phyloP scores from a whole-genome alignment of 2,113 vertebrate species.

The Sinocyclocheilus anophthalmus region DNA sequence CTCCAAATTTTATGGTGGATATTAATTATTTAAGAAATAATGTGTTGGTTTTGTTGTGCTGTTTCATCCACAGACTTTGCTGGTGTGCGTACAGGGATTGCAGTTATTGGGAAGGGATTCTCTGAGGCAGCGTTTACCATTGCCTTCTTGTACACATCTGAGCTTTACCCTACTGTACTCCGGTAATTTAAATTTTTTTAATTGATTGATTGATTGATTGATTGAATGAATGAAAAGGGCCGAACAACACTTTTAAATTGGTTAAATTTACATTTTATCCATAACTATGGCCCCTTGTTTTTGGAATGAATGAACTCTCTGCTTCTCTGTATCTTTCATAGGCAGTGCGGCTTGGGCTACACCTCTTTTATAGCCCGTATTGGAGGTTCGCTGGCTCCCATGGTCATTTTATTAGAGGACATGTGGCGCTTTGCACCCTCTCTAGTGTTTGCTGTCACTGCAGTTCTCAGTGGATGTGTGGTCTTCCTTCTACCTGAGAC shows the following conservation, averaged over 20 bases:
- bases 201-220: no score
- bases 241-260: no score
- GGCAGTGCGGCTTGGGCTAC: conserved; percentile 72
- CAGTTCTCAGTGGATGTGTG: conserved; percentile 63
- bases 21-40: background rate
- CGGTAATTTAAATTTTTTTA: conserved; percentile 66
- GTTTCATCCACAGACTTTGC: conserved; percentile 62
- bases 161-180: conserved; percentile 83
- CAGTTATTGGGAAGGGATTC: conserved; percentile 79
- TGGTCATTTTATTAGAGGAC: conserved; percentile 70
- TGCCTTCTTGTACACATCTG: conserved; percentile 80
- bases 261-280: no score
- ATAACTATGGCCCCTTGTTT: background rate
- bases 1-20: background rate
- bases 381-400: conserved; percentile 67
- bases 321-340: conserved; percentile 37
- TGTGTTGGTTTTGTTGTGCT: background rate
- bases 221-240: no score
- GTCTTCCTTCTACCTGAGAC: conserved; percentile 74
- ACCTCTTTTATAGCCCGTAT: conserved; percentile 67
- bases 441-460: conserved; percentile 62
- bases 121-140: conserved; percentile 86
- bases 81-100: conserved; percentile 69
- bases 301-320: background rate
- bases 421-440: conserved; percentile 63